Evolutionary conservation across 2,797 vertebrate genomes (phyloP).

Genomic region (Malurus leucopterus): DNA sequence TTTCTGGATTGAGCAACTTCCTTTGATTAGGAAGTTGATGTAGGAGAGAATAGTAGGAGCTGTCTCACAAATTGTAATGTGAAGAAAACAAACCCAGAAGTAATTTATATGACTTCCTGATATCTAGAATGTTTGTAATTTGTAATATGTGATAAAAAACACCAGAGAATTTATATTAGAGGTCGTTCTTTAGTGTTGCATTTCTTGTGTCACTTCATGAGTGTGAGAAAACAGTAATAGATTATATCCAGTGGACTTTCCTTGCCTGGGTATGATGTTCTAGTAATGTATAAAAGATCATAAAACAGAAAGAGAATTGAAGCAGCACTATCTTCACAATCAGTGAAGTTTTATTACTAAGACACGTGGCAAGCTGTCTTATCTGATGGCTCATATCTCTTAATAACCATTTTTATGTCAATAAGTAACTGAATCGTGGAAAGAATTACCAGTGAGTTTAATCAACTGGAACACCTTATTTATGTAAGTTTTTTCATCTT

Average conservation of each 20-base stretch:
- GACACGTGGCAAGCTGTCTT: slow-evolving; percentile 42
- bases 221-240: background rate
- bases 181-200: background rate
- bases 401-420: slow-evolving; percentile 52
- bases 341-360: slow-evolving; percentile 21
- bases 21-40: background rate
- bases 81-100: background rate
- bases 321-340: slow-evolving; percentile 38
- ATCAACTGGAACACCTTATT: slow-evolving; percentile 16
- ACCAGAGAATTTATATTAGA: background rate
- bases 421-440: slow-evolving; percentile 42
- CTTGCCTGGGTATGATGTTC: background rate
- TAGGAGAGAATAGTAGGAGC: background rate
- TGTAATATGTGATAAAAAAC: background rate
- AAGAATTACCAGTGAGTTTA: slow-evolving; percentile 5
- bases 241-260: background rate
- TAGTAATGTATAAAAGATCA: background rate
- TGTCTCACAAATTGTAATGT: background rate
- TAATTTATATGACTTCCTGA: background rate
- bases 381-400: slow-evolving; percentile 36
- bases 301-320: slow-evolving; percentile 9
- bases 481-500: background rate
- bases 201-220: background rate
- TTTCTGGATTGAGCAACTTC: background rate
- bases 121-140: background rate